phyloP scores from a whole-genome alignment of 2,797 vertebrate species.

The Rhynchonycteris naso region DNA sequence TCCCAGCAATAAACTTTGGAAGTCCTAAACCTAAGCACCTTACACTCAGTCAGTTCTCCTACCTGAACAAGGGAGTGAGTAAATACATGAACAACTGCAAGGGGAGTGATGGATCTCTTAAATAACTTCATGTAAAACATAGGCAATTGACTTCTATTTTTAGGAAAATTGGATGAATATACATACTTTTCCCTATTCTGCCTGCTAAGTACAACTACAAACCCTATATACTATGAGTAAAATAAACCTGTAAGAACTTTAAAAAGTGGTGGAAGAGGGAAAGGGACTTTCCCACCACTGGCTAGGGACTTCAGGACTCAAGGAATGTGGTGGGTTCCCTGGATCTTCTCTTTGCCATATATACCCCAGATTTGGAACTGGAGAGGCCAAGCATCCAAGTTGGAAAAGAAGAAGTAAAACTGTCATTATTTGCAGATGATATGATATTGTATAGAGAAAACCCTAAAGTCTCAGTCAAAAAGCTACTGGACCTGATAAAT shows the following conservation, averaged over 20 bases:
- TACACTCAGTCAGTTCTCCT: not conserved
- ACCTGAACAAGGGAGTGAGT: not conserved
- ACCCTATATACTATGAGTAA: not conserved
- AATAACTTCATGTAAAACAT: not conserved
- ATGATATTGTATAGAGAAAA: no score
- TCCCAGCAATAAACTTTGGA: not conserved
- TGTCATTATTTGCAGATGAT: no score
- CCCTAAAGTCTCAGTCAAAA: no score
- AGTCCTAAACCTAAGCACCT: not conserved
- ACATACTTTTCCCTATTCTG: not conserved
- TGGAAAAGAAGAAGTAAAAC: no score
- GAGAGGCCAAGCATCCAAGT: no score
- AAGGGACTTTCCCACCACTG: no score
- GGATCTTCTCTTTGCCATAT: not conserved
- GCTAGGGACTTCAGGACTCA: not conserved
- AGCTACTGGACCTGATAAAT: no score
- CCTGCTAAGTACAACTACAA: not conserved
- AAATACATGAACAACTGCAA: not conserved
- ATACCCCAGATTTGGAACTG: not conserved
- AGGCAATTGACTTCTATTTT: not conserved
- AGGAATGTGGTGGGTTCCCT: not conserved
- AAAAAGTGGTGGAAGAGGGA: not conserved
- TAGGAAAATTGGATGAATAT: not conserved
- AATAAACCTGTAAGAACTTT: not conserved
- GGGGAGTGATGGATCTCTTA: not conserved